A percentile compares a stretch with the other conserved stretches of the same genome.
phyloP scores from a whole-genome alignment of 2,113 vertebrate genomes.

The Phaetusa simplex region DNA sequence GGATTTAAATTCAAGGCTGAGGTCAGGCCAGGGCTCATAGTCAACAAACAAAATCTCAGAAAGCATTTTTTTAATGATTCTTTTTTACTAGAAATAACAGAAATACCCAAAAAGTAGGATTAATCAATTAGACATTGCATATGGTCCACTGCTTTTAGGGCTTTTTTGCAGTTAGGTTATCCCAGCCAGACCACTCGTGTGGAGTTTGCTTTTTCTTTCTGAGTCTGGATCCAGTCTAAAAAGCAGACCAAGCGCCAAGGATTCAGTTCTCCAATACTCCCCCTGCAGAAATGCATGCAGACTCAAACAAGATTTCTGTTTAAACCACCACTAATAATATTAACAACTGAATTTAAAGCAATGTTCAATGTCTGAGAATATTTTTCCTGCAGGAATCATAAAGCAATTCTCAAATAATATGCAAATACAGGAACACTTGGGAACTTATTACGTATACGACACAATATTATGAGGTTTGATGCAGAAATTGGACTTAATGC shows the following conservation, averaged over 20 bases:
- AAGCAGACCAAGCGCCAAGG: not conserved
- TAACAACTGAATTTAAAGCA: not conserved
- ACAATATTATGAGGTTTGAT: not conserved
- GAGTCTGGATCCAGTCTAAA: not conserved
- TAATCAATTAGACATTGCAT: constrained; percentile 26
- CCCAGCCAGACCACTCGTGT: not conserved
- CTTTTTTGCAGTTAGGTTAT: not conserved
- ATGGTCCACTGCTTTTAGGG: not conserved
- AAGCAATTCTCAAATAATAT: not conserved
- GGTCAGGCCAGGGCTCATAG: constrained; percentile 54
- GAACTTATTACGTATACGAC: not conserved
- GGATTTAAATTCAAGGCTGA: constrained; percentile 56
- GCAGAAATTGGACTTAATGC: not conserved
- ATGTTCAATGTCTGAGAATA: not conserved
- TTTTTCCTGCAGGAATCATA: not conserved
- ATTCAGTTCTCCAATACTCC: not conserved
- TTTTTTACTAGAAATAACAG: constrained; percentile 42
- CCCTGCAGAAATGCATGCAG: not conserved
- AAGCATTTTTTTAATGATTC: constrained; percentile 9
- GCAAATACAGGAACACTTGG: not conserved
- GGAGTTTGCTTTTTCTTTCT: not conserved
- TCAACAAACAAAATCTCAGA: constrained; percentile 56
- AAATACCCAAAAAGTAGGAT: constrained; percentile 18
- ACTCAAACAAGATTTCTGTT: not conserved
- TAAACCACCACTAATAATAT: not conserved